phyloP scores from a whole-genome alignment of 2,113 vertebrate species.

The Callopanchax toddi region DNA sequence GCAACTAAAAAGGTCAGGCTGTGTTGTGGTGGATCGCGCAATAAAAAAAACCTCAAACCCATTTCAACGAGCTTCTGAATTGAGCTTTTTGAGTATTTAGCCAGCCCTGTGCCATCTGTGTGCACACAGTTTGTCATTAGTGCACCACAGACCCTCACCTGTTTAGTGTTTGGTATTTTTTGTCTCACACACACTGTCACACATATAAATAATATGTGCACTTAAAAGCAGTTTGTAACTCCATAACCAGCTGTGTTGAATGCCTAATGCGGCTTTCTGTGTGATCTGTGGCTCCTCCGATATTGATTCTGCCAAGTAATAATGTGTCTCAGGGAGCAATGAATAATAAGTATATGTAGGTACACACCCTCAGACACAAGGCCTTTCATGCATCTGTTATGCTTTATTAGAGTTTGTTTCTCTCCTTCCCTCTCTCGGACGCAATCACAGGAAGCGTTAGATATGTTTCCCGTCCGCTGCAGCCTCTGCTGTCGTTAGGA shows the following conservation, averaged over 20 bases:
- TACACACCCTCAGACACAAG: conserved; percentile 52
- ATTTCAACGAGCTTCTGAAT: conserved; percentile 32
- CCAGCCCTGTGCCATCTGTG: conserved; percentile 15
- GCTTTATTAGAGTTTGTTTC: conserved; percentile 62
- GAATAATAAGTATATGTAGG: conserved; percentile 75
- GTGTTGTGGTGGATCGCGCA: conserved; percentile 11
- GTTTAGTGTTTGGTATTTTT: conserved; percentile 26
- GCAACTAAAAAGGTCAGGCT: conserved; percentile 34
- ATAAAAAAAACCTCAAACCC: conserved; percentile 22
- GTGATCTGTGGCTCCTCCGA: conserved; percentile 49
- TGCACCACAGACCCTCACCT: conserved; percentile 4
- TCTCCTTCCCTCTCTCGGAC: conserved; percentile 17
- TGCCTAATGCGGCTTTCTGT: conserved; percentile 60
- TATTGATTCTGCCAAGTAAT: conserved; percentile 76
- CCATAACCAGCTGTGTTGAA: conserved; percentile 56
- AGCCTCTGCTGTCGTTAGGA: conserved; percentile 26
- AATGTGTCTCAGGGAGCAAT: conserved; percentile 71
- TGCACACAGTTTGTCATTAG: conserved; percentile 21
- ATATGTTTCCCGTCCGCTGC: conserved; percentile 38
- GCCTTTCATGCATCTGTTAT: conserved; percentile 59
- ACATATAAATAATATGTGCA: conserved; percentile 23
- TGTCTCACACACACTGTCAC: conserved; percentile 15
- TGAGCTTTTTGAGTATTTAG: conserved; percentile 31
- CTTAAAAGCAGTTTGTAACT: conserved; percentile 69
- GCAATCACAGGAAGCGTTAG: conserved; percentile 47